Evolutionary conservation across 2,113 vertebrate genomes (phyloP), one percentile per base, ranked within the genome.

Genomic region (Pica pica): DNA sequence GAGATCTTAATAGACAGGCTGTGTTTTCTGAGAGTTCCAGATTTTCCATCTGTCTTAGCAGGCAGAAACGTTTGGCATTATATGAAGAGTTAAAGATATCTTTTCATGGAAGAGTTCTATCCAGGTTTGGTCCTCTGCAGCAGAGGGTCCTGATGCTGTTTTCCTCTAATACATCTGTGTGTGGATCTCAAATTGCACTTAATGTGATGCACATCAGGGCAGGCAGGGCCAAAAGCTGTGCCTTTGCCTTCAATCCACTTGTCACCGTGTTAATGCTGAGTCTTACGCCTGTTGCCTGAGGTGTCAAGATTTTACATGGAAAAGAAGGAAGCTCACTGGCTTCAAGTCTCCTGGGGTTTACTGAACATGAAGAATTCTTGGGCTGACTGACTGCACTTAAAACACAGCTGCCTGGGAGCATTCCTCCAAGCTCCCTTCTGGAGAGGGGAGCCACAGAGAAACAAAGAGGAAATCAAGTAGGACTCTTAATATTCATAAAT

Each of bases 401-500:
- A 95, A n/a, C 78, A 52, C 44, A 33, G 53, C 90, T 90, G 79
- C 83, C 76, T 52, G 65, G 60, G 64, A 87, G 69, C 26, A 1
- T 87, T 71, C 81, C 94, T 94, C 65, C 1, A 0, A 81, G 87
- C 79, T 76, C 59, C 59, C 42, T 80, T n/a, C 50, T 73, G 81
- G 74, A 74, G 82, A 74, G 67, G 42, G 77, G 64, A 90, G 63
- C 75, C 82, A 49, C 52, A 75, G 10, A 77, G 69, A 93, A 87
- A 89, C 69, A 77, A 71, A 77, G 56, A 55, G 49, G 83, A 64
- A 89, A 50, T 65, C 28, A 22, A 76, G 69, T 39, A 75, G 61
- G 44, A 35, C 74, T 84, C 73, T 82, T 64, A 75, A 80, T 78
- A 90, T 87, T 77, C 79, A 89, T 96, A 94, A 93, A 96, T 93